Evolutionary conservation across 30 jellyfish, hydroid and myxozoan species (phyloP).

Genomic region (Phacellophora camtschatica): DNA sequence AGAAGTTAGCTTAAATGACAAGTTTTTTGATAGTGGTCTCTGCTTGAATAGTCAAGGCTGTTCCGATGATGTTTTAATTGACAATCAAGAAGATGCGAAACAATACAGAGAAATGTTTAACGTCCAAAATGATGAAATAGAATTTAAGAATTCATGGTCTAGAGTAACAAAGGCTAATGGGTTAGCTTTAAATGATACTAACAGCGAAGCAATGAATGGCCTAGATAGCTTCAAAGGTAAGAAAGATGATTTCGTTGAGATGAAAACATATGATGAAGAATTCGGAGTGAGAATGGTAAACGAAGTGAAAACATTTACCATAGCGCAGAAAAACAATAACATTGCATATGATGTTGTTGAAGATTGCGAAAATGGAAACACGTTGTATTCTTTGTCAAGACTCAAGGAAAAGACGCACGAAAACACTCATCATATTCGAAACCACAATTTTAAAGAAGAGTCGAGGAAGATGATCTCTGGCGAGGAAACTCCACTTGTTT

Average conservation of each 20-base stretch:
- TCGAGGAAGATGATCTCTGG: background rate
- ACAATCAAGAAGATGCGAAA: background rate
- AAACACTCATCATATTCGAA: background rate
- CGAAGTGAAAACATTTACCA: slow-evolving; percentile 28
- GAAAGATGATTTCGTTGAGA: background rate
- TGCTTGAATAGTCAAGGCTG: background rate
- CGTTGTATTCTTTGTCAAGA: background rate
- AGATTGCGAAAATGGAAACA: background rate
- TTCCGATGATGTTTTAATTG: background rate
- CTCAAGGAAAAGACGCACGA: background rate
- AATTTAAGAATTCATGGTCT: background rate
- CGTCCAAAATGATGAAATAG: background rate
- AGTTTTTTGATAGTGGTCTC: background rate
- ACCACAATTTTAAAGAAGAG: background rate
- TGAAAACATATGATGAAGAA: background rate
- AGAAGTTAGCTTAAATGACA: background rate
- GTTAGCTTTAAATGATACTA: background rate
- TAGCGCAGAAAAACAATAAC: background rate
- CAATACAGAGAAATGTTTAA: too few relatives aligned
- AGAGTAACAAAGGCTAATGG: background rate
- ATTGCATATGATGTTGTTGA: background rate
- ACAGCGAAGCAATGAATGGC: background rate
- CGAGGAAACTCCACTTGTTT: background rate
- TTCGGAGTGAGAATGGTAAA: background rate
- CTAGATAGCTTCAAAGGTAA: background rate